These are phyloP conservation scores for Pseudochirops corinnae DNA, from an alignment of 2,797 vertebrate species.

Conservation along the genomic window DNA sequence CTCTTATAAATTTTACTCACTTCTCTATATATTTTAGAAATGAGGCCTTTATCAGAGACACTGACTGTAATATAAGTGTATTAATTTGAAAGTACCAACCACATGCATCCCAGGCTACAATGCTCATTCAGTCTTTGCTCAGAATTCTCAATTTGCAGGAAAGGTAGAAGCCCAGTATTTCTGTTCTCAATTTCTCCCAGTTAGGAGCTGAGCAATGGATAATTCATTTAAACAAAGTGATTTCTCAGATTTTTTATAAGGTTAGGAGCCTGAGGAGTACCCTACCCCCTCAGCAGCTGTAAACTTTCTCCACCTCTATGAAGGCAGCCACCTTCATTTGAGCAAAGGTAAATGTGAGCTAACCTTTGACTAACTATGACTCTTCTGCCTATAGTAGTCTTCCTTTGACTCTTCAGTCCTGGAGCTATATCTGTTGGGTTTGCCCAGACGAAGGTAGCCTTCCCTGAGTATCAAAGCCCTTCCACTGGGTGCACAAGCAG, in stretches of 20 bases:
- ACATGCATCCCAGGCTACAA: not conserved
- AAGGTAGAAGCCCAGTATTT: not conserved
- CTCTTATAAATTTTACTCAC: too few relatives aligned
- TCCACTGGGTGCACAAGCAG: not conserved
- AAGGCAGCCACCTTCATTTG: not conserved
- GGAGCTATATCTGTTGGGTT: not conserved
- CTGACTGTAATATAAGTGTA: not conserved
- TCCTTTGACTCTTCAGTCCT: not conserved
- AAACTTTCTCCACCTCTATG: not conserved
- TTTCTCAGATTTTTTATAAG: not conserved
- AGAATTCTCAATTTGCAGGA: not conserved
- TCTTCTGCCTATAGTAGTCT: not conserved
- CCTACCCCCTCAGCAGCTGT: not conserved
- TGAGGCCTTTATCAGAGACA: too few relatives aligned
- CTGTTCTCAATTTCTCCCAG: not conserved
- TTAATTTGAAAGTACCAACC: not conserved
- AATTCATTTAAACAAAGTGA: not conserved
- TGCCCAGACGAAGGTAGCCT: not conserved
- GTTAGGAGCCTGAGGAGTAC: not conserved
- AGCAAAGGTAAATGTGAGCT: not conserved
- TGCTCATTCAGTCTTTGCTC: not conserved
- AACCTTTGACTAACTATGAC: too few relatives aligned
- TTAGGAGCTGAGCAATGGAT: not conserved
- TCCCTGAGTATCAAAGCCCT: not conserved
- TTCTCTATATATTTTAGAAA: too few relatives aligned